phyloP scores from a whole-genome alignment of 1,140 invertebrate genomes.

The Megalopta genalis region DNA sequence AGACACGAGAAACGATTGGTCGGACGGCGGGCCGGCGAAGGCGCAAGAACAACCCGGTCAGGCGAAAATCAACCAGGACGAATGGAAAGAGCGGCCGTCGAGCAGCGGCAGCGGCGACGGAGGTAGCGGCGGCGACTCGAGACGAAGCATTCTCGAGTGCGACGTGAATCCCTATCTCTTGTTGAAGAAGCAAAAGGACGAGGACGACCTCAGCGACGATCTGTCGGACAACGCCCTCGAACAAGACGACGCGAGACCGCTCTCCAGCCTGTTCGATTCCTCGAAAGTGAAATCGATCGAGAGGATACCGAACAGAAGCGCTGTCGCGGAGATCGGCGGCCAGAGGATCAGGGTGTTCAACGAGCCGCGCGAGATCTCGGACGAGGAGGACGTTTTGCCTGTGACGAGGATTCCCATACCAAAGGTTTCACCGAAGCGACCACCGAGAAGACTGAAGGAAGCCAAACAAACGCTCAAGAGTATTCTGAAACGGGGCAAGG shows the following conservation, averaged over 20 bases:
- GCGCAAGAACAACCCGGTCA: slow-evolving; percentile 3
- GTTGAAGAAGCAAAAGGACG: slow-evolving; percentile 80
- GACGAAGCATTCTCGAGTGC: slow-evolving; percentile 89
- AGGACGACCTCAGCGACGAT: slow-evolving; percentile 79
- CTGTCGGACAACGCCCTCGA: slow-evolving; percentile 81
- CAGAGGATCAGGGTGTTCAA: slow-evolving; percentile 78
- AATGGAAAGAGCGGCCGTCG: slow-evolving; percentile 37
- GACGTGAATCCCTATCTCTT: slow-evolving; percentile 92
- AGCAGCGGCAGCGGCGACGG: too few relatives aligned
- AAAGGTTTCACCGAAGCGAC: slow-evolving; percentile 78
- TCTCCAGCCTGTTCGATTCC: slow-evolving; percentile 67
- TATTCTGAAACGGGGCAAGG: slow-evolving; percentile 79
- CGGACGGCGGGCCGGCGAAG: neutral
- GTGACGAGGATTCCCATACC: slow-evolving; percentile 76
- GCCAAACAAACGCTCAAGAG: slow-evolving; percentile 75
- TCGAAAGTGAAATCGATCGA: slow-evolving; percentile 78
- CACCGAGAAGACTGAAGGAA: slow-evolving; percentile 75
- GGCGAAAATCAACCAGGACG: slow-evolving; percentile 24
- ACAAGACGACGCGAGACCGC: slow-evolving; percentile 63
- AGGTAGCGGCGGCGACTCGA: slow-evolving; percentile 60
- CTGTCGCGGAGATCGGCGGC: slow-evolving; percentile 77
- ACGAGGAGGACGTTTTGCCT: slow-evolving; percentile 65
- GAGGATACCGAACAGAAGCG: slow-evolving; percentile 72
- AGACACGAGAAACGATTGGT: slow-evolving; percentile 24
- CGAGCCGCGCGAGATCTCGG: slow-evolving; percentile 71